Conservation (phyloP, 2,797 vertebrate genomes). For the Ctenopoma multispine region DNA sequence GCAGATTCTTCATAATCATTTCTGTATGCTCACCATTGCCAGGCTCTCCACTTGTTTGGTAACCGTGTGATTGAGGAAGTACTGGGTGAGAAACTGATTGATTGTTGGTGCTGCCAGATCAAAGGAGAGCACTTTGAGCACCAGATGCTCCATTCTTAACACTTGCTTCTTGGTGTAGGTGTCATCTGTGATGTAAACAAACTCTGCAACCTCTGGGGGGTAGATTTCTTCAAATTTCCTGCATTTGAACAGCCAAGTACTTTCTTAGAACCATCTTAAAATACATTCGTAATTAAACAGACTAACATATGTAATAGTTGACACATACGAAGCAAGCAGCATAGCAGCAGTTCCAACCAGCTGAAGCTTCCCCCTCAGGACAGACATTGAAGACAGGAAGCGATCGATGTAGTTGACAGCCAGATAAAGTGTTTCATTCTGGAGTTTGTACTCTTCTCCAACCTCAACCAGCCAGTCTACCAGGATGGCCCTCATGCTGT, state of each 20-base stretch:
- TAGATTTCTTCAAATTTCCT: slow-evolving; percentile 99
- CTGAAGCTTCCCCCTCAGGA: slow-evolving; percentile 96
- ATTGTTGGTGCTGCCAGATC: slow-evolving; percentile 96
- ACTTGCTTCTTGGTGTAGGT: slow-evolving; percentile 99
- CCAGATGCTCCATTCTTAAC: slow-evolving; percentile 97
- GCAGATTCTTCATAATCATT: background rate
- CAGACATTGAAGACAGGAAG: slow-evolving; percentile 99
- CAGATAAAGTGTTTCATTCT: slow-evolving; percentile 96
- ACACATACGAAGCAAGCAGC: slow-evolving; percentile 96
- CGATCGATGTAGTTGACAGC: slow-evolving; percentile 99
- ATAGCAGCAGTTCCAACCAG: slow-evolving; percentile 99
- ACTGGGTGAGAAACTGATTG: slow-evolving; percentile 97
- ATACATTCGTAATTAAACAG: accelerated
- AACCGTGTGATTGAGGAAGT: slow-evolving; percentile 87
- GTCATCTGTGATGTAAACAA: slow-evolving; percentile 99
- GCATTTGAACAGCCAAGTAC: slow-evolving; percentile 14
- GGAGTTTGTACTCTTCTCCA: slow-evolving; percentile 97
- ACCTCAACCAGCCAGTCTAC: slow-evolving; percentile 99
- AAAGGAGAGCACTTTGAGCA: slow-evolving; percentile 97
- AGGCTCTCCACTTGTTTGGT: slow-evolving; percentile 89
- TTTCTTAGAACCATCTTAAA: accelerated
- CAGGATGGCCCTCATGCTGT: slow-evolving; percentile 96
- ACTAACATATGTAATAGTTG: background rate
- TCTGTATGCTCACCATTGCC: slow-evolving; percentile 88
- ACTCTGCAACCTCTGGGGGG: slow-evolving; percentile 97